Percentiles rank a stretch among this genome's conserved stretches.
Conservation (phyloP, 2,113 vertebrate genomes). For the Thamnophis sirtalis region DNA sequence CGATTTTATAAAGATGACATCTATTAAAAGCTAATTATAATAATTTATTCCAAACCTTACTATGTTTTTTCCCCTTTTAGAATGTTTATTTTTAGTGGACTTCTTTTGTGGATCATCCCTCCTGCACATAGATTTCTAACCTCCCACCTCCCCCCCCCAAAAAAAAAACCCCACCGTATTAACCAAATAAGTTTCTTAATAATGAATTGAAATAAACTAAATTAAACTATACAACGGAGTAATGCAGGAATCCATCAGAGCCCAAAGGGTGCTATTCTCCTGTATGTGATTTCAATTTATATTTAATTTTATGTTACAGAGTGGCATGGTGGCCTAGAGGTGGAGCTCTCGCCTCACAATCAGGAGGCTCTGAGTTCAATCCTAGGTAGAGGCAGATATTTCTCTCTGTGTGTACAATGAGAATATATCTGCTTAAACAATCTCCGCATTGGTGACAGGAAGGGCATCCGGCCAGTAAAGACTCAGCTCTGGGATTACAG, state of each 20-base stretch:
- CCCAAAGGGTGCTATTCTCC: background rate
- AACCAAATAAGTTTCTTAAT: background rate
- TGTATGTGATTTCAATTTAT: background rate
- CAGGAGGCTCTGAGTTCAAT: too few relatives aligned
- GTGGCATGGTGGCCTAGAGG: too few relatives aligned
- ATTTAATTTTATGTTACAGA: background rate
- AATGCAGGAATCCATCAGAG: background rate
- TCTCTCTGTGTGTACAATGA: too few relatives aligned
- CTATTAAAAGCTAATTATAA: background rate
- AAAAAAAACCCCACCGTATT: background rate
- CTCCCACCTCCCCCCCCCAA: too few relatives aligned
- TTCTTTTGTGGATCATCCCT: background rate
- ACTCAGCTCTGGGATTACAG: too few relatives aligned
- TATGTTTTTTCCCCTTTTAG: background rate
- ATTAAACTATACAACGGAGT: background rate
- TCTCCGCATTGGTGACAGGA: too few relatives aligned
- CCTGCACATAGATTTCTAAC: background rate
- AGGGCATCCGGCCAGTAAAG: too few relatives aligned
- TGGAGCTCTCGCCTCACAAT: too few relatives aligned
- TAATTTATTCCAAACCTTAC: background rate
- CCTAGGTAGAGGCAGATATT: too few relatives aligned
- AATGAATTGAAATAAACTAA: background rate
- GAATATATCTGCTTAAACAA: too few relatives aligned
- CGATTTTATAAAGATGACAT: background rate
- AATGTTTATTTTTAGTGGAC: background rate